Percentiles rank a stretch among this genome's conserved stretches.
Evolutionary conservation across 1,140 invertebrate species (phyloP).

Genomic region (Lysiphlebus fabarum): DNA sequence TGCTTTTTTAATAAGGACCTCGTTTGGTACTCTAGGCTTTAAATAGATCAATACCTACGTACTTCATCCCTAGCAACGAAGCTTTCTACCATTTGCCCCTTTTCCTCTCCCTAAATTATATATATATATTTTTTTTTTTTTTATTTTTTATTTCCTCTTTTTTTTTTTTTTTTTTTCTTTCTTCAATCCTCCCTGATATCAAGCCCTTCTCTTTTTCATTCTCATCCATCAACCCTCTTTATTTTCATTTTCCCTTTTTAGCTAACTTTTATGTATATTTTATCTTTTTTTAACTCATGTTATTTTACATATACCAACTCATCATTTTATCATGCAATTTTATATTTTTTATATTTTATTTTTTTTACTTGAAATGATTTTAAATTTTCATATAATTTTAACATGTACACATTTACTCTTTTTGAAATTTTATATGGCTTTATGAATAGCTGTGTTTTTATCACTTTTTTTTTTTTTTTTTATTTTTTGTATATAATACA

Average conservation of each 20-base stretch:
- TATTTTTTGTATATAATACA: constrained; percentile 15
- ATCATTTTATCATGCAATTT: too few relatives aligned
- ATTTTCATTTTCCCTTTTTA: constrained; percentile 21
- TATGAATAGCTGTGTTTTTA: constrained; percentile 6
- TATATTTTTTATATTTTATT: too few relatives aligned
- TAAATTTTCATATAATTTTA: too few relatives aligned
- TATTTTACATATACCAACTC: constrained; percentile 3
- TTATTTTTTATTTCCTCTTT: constrained; percentile 27
- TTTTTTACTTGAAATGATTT: too few relatives aligned
- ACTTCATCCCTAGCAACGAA: constrained; percentile 52
- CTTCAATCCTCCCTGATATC: not conserved
- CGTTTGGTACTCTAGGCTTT: constrained; percentile 56
- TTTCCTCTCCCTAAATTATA: constrained; percentile 13
- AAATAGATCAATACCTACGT: constrained; percentile 56
- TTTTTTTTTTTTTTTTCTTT: constrained; percentile 1
- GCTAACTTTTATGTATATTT: too few relatives aligned
- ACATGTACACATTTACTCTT: too few relatives aligned
- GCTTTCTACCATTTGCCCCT: constrained; percentile 27
- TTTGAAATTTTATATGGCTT: too few relatives aligned
- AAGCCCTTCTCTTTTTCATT: constrained; percentile 15
- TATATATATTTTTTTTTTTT: constrained; percentile 13
- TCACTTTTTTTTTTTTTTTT: constrained; percentile 19
- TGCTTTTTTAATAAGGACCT: constrained; percentile 56
- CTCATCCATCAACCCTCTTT: constrained; percentile 12
- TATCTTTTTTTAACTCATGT: constrained; percentile 8